Evolutionary conservation across 92 coral and sea anemone species (phyloP).

Genomic region (Scolanthus callimorphus): DNA sequence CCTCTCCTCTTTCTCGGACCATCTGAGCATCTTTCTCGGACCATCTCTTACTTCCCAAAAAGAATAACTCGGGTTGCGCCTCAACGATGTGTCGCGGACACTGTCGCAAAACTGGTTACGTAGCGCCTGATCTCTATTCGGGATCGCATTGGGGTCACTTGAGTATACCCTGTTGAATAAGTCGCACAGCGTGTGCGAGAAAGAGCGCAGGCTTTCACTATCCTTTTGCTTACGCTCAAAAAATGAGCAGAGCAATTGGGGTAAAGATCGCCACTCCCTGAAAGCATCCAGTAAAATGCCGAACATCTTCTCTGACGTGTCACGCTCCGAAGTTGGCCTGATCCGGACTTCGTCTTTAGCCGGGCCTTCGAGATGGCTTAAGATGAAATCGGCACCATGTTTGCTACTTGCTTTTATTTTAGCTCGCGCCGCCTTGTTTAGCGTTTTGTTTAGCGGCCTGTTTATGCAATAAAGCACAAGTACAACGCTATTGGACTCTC

Average conservation of each 20-base stretch:
- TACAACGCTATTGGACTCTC: no score
- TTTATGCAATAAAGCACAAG: no score
- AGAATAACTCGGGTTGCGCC: not conserved
- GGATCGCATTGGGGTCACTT: not conserved
- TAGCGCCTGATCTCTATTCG: slow-evolving; percentile 13
- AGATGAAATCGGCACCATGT: slow-evolving; percentile 1
- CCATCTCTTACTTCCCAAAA: slow-evolving; percentile 47
- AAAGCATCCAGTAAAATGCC: slow-evolving; percentile 4
- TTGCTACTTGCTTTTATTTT: no score
- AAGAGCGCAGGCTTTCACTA: slow-evolving; percentile 10
- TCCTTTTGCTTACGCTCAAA: slow-evolving; percentile 25
- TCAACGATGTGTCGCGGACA: slow-evolving; percentile 20
- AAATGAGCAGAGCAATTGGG: slow-evolving; percentile 13
- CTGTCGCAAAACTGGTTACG: slow-evolving; percentile 53
- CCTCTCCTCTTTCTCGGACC: no score
- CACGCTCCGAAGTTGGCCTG: not conserved
- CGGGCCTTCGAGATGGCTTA: not conserved
- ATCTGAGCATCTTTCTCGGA: no score
- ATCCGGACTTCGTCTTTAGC: slow-evolving; percentile 21
- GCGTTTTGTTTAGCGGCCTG: no score
- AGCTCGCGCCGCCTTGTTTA: no score
- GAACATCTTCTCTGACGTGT: not conserved
- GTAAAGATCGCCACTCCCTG: slow-evolving; percentile 11
- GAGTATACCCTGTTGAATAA: slow-evolving; percentile 4
- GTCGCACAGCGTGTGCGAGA: slow-evolving; percentile 26